Evolutionary conservation across 1,140 invertebrate species (phyloP), one percentile per base, ranked within the genome.

Genomic region (Ylistrum balloti): DNA sequence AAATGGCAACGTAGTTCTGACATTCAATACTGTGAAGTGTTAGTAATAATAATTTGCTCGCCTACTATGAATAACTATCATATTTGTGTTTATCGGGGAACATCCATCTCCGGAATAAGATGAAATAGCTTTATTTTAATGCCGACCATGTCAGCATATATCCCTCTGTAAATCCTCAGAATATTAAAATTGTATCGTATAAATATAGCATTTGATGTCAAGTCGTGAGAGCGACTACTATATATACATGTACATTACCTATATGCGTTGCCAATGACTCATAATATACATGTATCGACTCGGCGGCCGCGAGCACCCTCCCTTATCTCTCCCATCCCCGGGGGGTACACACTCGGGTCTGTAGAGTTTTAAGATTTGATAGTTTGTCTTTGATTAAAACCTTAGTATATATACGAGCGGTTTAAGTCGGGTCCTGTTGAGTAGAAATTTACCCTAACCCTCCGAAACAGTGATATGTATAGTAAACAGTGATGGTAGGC

Each of bases 51-150:
- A 38, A 38, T 7, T 38, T 38, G 35, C 35, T 13, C 13, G 35
- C n/a, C n/a, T n/a, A 48, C 45, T 17, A 10, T 20, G 11, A 48
- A 48, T 48, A 1, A 74, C 56, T n/a, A 74, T 74, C 22, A 22
- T 28, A 74, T 28, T 28, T 11, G 17, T 0, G 3, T 28, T 74
- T 74, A 74, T 74, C 56, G 13, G 22, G 56, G 28, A 28, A 74
- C 11, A 74, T 74, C n/a, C 15, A 74, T 74, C 56, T 74, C 56
- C 13, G n/a, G 56, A 74, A 74, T 74, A 74, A 74, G 20, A 74
- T n/a, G 56, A 74, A 74, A 74, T 74, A 7, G 56, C 56, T 74
- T 74, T 74, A 74, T 74, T 74, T 74, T 74, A 74, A 74, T 74
- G 56, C 56, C 56, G n/a, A 74, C 56, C n/a, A n/a, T 17, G 28